Evolutionary conservation across 2,888 invertebrate species (phyloP), one percentile per base, ranked within the genome.

Genomic region (Nomada goodeniana): DNA sequence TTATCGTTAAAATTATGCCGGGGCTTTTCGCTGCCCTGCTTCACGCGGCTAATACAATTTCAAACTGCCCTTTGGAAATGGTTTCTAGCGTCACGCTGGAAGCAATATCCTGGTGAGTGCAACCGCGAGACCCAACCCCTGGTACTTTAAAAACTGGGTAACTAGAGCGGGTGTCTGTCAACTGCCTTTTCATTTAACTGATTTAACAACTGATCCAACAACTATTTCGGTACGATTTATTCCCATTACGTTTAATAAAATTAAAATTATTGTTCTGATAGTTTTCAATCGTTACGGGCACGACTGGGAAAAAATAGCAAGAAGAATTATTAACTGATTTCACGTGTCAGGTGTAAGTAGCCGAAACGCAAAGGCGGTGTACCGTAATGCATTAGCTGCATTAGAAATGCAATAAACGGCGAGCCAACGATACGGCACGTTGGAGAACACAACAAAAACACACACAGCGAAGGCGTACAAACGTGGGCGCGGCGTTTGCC

Each of bases 401-500:
- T 88, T 80, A 80, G 84, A 86, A 88, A 84, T 84, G 87, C 84
- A 82, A 84, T 77, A 79, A 84, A 79, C 70, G 78, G 60, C 50
- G 65, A 60, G 73, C 52, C 79, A 75, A 61, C 76, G 81, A 68
- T 76, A 75, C 81, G 36, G 75, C 68, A 70, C 72, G 77, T 79
- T 72, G 68, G 77, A 80, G 82, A 79, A 86, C 67, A 78, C 82
- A 88, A 86, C 86, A 86, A 88, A 86, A 88, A 86, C 84, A 86
- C 50, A 53, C 64, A 63, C 50, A 60, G 65, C 69, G 80, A 73
- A 83, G 69, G 69, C 79, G 77, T 78, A 69, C 53, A 63, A 50
- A 68, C 74, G 79, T 87, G 87, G 89, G 89, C 82, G 87, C 79
- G 88, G 84, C 89, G 85, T 88, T 89, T 89, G 72, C 86, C 88